A percentile compares a stretch with the other conserved stretches of the same genome.
Evolutionary conservation across 2,113 vertebrate species (phyloP).

Genomic region (Erythrocebus patas): DNA sequence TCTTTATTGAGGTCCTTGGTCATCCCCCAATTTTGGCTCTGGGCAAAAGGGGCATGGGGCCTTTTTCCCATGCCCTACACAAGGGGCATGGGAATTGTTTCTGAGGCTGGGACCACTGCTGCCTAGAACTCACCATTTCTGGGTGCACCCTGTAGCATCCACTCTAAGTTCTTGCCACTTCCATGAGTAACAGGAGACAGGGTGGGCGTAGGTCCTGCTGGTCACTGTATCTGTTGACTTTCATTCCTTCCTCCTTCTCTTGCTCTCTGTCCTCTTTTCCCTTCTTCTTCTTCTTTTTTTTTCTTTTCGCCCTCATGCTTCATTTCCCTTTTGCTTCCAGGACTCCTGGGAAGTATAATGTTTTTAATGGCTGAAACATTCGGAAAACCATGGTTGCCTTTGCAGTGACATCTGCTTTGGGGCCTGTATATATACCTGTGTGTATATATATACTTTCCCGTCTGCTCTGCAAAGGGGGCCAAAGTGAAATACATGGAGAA

Average conservation of each 20-base stretch:
- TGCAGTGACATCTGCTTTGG: slow-evolving; percentile 1
- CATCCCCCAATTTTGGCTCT: not conserved
- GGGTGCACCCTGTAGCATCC: not conserved
- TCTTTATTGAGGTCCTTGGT: not conserved
- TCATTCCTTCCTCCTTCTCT: not conserved
- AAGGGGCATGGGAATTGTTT: not conserved
- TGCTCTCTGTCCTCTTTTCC: not conserved
- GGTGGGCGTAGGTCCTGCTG: not conserved
- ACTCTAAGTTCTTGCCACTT: not conserved
- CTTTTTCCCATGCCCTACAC: no score
- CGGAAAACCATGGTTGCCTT: not conserved
- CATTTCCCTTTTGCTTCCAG: not conserved
- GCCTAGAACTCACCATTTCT: not conserved
- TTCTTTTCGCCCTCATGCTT: not conserved
- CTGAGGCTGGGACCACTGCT: not conserved
- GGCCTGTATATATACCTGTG: not conserved
- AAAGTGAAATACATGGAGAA: not conserved
- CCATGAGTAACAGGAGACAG: not conserved
- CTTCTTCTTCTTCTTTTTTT: not conserved
- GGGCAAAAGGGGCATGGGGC: not conserved
- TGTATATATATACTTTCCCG: not conserved
- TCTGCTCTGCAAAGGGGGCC: not conserved
- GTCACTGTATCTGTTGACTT: not conserved
- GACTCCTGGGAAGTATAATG: not conserved
- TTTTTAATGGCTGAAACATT: not conserved